Base-by-base conservation (phyloP, 1,140 invertebrate species). In the Megathymus violae region DNA sequence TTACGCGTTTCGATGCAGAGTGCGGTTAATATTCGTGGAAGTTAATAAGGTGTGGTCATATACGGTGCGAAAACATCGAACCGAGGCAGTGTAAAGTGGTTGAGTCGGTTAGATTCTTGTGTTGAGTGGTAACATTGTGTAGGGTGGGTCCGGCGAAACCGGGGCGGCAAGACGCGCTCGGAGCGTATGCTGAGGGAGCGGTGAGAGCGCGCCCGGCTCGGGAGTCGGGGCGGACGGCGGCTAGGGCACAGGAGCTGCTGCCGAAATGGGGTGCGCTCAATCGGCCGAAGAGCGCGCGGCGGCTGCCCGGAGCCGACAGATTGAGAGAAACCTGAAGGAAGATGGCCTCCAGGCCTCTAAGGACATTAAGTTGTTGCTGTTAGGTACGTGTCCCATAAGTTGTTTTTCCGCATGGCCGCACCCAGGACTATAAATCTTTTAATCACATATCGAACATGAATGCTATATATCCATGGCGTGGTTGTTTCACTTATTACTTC, bases 301-400 rank as follows among this genome's bases (percentile, higher is more conserved):
- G 84, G 94, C 97, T 92, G 98, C 98, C 91, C 94, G 98, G 85
- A 98, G 97, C 92, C 98, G 97, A 93, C 95, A 97, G 91, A 99
- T 99, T 83, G 98, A 99, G 93, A 98, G 97, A 91, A 98, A 98
- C 92, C 93, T 99, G 71, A 99, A 99, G 93, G 98, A 99, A 92
- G 99, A 99, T 93, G 98, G 97, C 59, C 96, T 99, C 72, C 98
- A 98, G 90, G 98, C 98, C 51, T 98, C 98, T 76, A 99, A 99
- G 93, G 99, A 99, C 93, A 99, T 99, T 79, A 99, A 99, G 93
- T 93, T 99, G 69, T 92, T 99, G 69, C 94, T 99, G 68, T 93
- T 99, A 89, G 99, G 98, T 99, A 94, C 94, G 94, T 22, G 25
- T 68, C 17, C 31, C 15, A 64, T 65, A 40, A 63, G 19, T 66